These are phyloP conservation scores for Talpa occidentalis DNA, from an alignment of 2,113 vertebrate genomes.

Conservation along the genomic window DNA sequence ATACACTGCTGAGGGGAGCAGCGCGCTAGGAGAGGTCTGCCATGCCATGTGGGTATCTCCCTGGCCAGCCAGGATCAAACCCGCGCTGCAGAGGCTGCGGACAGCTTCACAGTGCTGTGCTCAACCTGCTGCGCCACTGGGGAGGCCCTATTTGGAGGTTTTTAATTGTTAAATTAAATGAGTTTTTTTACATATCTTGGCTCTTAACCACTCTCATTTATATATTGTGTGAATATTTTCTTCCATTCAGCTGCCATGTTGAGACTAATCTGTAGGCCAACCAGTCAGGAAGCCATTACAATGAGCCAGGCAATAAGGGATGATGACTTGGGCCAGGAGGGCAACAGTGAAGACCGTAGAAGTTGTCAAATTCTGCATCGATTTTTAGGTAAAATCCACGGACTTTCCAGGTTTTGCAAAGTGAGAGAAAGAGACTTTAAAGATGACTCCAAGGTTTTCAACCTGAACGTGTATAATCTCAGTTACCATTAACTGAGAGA, in stretches of 20 bases:
- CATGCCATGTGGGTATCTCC: no score
- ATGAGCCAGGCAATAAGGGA: background rate
- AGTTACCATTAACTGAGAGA: background rate
- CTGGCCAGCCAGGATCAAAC: no score
- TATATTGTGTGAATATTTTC: no score
- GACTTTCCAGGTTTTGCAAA: background rate
- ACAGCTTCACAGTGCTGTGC: no score
- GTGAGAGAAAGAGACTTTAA: background rate
- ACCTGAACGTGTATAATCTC: background rate
- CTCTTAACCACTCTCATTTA: no score
- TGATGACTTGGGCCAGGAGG: background rate
- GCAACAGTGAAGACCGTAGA: background rate
- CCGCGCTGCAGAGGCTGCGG: no score
- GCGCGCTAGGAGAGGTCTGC: no score
- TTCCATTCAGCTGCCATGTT: background rate
- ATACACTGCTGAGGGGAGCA: no score
- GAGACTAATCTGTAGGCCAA: background rate
- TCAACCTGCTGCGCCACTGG: no score
- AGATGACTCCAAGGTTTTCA: background rate
- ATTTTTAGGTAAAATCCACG: conserved; percentile 2
- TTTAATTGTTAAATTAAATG: no score
- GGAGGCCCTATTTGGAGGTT: no score
- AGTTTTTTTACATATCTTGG: no score
- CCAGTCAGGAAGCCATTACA: background rate
- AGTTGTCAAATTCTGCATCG: background rate